phyloP scores from a whole-genome alignment of 2,113 vertebrate genomes.

The Ginglymostoma cirratum region DNA sequence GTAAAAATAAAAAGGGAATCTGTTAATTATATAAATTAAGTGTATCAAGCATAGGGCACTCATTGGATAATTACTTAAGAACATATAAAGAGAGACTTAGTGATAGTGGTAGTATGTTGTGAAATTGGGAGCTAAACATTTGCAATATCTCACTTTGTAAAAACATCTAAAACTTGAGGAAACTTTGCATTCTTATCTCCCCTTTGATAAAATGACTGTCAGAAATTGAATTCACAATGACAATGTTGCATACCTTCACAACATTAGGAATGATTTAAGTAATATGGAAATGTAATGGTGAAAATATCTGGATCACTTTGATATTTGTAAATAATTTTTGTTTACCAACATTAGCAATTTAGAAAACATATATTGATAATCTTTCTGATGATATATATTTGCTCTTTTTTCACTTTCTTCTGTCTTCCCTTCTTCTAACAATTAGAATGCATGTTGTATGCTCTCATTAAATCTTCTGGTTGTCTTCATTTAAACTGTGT shows the following conservation, averaged over 20 bases:
- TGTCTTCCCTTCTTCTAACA: background rate
- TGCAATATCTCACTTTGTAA: background rate
- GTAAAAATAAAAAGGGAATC: background rate
- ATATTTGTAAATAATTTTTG: background rate
- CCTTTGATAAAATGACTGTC: background rate
- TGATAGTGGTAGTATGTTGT: background rate
- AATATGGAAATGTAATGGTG: background rate
- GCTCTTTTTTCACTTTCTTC: background rate
- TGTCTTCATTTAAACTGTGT: background rate
- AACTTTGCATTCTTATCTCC: background rate
- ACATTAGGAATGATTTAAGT: background rate
- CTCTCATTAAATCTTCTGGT: background rate
- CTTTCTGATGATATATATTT: background rate
- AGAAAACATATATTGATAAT: background rate
- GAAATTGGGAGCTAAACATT: background rate
- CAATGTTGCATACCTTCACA: background rate
- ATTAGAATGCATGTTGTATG: background rate
- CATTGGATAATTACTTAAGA: background rate
- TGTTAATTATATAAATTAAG: too few species aligned
- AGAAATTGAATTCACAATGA: background rate
- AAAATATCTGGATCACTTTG: background rate
- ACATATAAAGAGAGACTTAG: background rate
- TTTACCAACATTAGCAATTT: background rate
- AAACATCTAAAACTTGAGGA: background rate
- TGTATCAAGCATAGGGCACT: background rate